Base-by-base conservation (phyloP, 2,797 vertebrate genomes). In the Alosa sapidissima region DNA sequence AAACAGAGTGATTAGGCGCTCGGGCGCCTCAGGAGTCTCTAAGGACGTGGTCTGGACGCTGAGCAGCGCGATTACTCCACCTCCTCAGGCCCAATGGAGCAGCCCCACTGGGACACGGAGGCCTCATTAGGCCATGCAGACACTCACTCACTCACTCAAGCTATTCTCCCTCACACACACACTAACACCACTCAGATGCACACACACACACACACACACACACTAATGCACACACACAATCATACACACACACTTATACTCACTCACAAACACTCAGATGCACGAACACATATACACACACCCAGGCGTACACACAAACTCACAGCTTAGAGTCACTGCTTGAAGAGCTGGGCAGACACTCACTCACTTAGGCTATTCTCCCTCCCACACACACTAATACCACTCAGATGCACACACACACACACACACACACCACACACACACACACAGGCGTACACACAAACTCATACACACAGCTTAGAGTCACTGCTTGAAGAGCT, bases 51-150 rank as follows among this genome's bases (percentile, higher is more conserved):
- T 55, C 13, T 2, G 13, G 21, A 28, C 33, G 41, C 68, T 7
- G 33, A 16, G 36, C 33, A 75, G 36, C 14, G 16, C 68, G 41
- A 75, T 75, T 75, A 75, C 11, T 41, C 33, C 33, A 41, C 33
- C 68, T 36, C 68, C 33, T 75, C 33, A 75, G 68, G 68, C n/a
- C 36, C 68, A 75, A 41, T 41, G 41, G 13, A 75, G 68, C 68
- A 6, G 68, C 68, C 68, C 33, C 68, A 41, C 68, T 36, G 68
- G 68, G 68, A 75, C 33, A 16, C 2, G 3, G 2, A 36, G 6
- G 13, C 68, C 68, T 75, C 13, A 75, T 75, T 75, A 75, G n/a
- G n/a, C n/a, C n/a, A n/a, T n/a, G n/a, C n/a, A n/a, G n/a, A n/a
- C n/a, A n/a, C 58, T 2, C n/a, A n/a, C 51, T 13, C 41, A 28